These are phyloP conservation scores for Loripinus fragilis DNA, from an alignment of 2,888 invertebrate species.

Conservation along the genomic window DNA sequence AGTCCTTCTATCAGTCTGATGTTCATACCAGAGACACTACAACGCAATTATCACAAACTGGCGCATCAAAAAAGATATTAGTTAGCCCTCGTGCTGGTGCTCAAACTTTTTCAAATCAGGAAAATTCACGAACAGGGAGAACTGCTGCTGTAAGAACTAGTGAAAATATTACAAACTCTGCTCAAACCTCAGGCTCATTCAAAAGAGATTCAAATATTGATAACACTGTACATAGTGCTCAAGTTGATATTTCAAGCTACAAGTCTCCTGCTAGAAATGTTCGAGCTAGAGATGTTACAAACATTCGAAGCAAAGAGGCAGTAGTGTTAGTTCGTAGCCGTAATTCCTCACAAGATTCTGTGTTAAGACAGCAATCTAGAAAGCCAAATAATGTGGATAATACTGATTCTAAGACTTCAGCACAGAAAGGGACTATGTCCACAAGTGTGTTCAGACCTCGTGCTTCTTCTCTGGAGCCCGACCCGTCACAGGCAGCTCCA, in stretches of 20 bases:
- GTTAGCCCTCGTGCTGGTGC: background rate
- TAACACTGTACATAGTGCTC: constrained; percentile 46
- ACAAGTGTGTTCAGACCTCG: constrained; percentile 49
- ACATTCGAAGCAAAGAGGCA: background rate
- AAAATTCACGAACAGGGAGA: background rate
- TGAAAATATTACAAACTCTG: background rate
- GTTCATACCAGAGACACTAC: constrained; percentile 32
- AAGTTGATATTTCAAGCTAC: constrained; percentile 34
- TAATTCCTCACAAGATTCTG: constrained; percentile 27
- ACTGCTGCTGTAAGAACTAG: background rate
- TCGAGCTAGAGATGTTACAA: constrained; percentile 10
- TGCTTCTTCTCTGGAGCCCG: constrained; percentile 53
- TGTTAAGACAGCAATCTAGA: background rate
- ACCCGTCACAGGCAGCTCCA: constrained; percentile 17
- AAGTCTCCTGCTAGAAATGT: constrained; percentile 20
- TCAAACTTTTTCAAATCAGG: background rate
- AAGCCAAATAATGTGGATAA: background rate
- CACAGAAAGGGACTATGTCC: background rate
- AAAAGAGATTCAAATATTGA: constrained; percentile 21
- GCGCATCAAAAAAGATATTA: background rate
- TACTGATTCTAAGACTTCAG: background rate
- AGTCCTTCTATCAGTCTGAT: constrained; percentile 37
- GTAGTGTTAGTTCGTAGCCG: constrained; percentile 21
- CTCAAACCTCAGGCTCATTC: background rate
- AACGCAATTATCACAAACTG: background rate